Evolutionary conservation across 2,797 vertebrate genomes (phyloP).

Genomic region (Intellagama lesueurii): DNA sequence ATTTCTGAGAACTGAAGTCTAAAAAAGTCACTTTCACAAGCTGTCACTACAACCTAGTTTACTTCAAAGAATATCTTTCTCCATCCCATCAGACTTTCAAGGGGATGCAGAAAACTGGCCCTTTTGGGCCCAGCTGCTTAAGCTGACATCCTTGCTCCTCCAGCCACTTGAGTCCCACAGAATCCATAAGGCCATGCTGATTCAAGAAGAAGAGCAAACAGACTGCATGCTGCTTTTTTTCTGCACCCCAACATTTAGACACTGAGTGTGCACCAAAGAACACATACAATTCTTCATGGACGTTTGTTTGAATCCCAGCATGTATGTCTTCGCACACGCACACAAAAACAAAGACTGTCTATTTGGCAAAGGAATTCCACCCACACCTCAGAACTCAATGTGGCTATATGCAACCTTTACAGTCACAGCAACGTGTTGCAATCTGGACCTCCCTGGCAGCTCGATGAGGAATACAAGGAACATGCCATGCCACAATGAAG

Average conservation of each 20-base stretch:
- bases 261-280: background rate
- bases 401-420: background rate
- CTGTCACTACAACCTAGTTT: background rate
- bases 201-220: background rate
- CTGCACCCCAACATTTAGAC: background rate
- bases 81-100: too few species aligned
- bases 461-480: background rate
- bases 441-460: background rate
- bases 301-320: background rate
- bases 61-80: background rate
- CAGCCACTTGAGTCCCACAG: background rate
- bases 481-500: background rate
- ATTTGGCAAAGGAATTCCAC: background rate
- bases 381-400: background rate
- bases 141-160: background rate
- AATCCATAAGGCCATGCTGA: background rate
- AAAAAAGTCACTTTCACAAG: too few species aligned
- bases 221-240: background rate
- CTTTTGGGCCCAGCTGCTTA: background rate
- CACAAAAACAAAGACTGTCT: too few species aligned
- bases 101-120: background rate
- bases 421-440: background rate
- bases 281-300: background rate
- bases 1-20: too few species aligned
- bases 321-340: background rate